phyloP scores from a whole-genome alignment of 2,113 vertebrate genomes.

The Anoplopoma fimbria region DNA sequence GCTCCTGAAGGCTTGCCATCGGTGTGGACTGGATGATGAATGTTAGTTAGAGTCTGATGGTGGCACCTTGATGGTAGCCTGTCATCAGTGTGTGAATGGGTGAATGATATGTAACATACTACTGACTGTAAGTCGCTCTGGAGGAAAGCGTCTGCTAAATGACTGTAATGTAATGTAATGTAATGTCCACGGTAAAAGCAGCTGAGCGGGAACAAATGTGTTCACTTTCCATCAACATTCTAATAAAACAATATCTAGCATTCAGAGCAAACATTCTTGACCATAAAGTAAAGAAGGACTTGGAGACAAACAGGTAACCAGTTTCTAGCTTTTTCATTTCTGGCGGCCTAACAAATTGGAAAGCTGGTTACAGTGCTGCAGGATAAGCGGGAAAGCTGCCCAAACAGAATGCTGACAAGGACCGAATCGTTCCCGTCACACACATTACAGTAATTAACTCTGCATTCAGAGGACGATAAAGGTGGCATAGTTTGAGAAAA shows the following conservation, averaged over 20 bases:
- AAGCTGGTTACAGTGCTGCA: conserved; percentile 7
- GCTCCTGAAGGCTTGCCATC: no score
- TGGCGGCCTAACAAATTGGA: not conserved
- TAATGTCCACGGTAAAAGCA: not conserved
- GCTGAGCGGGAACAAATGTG: not conserved
- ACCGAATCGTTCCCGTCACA: conserved; percentile 42
- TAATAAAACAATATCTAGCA: not conserved
- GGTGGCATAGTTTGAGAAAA: conserved; percentile 23
- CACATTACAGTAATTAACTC: conserved; percentile 68
- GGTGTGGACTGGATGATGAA: no score
- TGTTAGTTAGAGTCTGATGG: no score
- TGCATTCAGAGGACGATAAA: conserved; percentile 45
- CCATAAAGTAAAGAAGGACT: not conserved
- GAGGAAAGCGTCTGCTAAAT: no score
- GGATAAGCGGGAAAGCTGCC: conserved; percentile 26
- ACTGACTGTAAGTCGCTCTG: no score
- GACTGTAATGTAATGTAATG: no score
- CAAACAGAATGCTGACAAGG: conserved; percentile 60
- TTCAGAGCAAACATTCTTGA: not conserved
- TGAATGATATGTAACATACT: no score
- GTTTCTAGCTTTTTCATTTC: not conserved
- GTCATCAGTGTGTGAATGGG: no score
- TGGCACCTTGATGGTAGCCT: no score
- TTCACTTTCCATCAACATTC: not conserved
- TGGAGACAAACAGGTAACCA: not conserved